These are phyloP conservation scores for Chrysemys picta DNA, from an alignment of 2,113 vertebrate species.

Conservation along the genomic window DNA sequence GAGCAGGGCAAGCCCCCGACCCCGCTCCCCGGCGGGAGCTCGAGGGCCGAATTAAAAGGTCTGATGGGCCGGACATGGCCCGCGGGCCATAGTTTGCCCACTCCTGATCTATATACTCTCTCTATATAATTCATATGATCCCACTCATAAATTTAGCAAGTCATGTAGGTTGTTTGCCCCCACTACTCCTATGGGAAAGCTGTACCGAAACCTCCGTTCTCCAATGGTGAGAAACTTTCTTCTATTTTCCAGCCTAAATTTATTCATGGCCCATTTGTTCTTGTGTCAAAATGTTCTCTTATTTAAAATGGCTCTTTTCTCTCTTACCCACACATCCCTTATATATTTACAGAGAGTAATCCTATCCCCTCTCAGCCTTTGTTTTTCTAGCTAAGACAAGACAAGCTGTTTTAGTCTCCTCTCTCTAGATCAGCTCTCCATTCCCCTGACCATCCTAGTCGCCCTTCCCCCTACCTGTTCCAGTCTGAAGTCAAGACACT, in stretches of 20 bases:
- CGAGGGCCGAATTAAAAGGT: too few species aligned
- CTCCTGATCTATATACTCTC: too few species aligned
- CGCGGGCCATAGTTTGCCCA: too few species aligned
- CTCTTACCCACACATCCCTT: too few species aligned
- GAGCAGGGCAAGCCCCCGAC: too few species aligned
- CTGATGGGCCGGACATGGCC: too few species aligned
- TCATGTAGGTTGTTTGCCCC: too few species aligned
- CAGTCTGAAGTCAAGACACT: not conserved
- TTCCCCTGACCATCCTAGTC: not conserved
- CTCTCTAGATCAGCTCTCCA: not conserved
- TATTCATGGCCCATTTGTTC: not conserved
- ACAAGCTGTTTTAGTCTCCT: not conserved
- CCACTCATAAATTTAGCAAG: too few species aligned
- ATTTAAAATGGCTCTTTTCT: not conserved
- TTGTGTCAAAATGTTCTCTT: not conserved
- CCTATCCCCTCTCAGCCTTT: not conserved
- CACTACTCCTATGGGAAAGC: not conserved
- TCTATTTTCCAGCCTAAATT: not conserved
- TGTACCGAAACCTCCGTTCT: too few species aligned
- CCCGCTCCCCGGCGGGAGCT: too few species aligned
- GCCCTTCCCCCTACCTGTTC: not conserved
- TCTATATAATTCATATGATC: too few species aligned
- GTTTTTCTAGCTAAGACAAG: not conserved
- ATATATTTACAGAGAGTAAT: not conserved
- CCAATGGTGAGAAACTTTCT: not conserved